phyloP scores from a whole-genome alignment of 2,888 invertebrate genomes.

The Dendrolimus pini region DNA sequence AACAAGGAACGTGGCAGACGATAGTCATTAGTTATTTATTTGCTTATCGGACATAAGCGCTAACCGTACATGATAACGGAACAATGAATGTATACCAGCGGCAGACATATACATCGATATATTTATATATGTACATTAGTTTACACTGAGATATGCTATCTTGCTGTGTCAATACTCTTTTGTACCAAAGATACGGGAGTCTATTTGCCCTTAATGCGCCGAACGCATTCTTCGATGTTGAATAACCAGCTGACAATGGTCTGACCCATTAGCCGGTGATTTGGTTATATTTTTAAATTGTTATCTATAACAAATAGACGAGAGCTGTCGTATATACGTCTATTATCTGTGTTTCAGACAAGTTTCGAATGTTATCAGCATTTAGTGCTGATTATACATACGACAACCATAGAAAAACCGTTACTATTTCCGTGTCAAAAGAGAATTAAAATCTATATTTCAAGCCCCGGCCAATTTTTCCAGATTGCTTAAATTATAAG shows the following conservation, averaged over 20 bases:
- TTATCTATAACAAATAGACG: constrained; percentile 35
- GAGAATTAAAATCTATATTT: too few species aligned
- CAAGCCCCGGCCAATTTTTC: too few species aligned
- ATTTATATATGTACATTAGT: constrained; percentile 53
- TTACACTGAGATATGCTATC: constrained; percentile 66
- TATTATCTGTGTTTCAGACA: constrained; percentile 22
- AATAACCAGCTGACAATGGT: constrained; percentile 57
- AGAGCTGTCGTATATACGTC: constrained; percentile 23
- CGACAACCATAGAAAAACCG: constrained; percentile 9
- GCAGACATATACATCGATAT: constrained; percentile 23
- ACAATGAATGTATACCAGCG: constrained; percentile 66
- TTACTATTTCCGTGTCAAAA: too few species aligned
- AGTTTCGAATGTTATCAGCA: constrained; percentile 29
- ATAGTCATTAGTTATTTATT: constrained; percentile 37
- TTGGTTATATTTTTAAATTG: constrained; percentile 34
- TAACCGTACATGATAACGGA: constrained; percentile 67
- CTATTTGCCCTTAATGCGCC: constrained; percentile 68
- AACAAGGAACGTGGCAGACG: too few species aligned
- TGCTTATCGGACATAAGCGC: constrained; percentile 67
- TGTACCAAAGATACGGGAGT: constrained; percentile 68
- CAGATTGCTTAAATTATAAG: too few species aligned
- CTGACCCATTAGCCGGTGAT: constrained; percentile 51
- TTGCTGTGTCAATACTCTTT: constrained; percentile 70
- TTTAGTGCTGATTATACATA: constrained; percentile 24
- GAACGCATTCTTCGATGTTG: constrained; percentile 60